These are phyloP conservation scores for Harpalus rufipes DNA, from an alignment of 2,888 invertebrate species.

Conservation along the genomic window DNA sequence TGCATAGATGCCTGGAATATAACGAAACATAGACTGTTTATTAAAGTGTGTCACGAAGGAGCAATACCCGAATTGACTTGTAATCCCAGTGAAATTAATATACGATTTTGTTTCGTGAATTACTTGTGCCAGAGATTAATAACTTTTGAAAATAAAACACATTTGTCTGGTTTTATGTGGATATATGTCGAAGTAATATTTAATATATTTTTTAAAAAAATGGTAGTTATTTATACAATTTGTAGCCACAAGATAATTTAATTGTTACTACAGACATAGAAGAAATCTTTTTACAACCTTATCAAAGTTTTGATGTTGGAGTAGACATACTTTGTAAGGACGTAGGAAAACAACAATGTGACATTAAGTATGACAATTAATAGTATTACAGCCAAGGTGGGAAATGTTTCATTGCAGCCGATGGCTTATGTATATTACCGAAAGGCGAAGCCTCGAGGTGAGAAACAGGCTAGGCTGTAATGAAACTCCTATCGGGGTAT, in stretches of 20 bases:
- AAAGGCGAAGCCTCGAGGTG: too few species aligned
- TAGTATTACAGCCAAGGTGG: too few species aligned
- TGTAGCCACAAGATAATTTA: neutral
- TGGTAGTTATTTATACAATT: neutral
- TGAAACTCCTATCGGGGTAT: too few species aligned
- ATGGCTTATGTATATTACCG: too few species aligned
- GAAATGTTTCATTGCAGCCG: too few species aligned
- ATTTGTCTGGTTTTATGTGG: conserved; percentile 78
- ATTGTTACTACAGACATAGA: conserved; percentile 40
- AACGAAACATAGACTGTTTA: conserved; percentile 68
- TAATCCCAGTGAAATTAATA: conserved; percentile 78
- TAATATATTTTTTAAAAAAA: neutral
- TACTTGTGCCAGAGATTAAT: conserved; percentile 79
- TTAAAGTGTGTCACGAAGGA: conserved; percentile 80
- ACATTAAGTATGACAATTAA: conserved; percentile 71
- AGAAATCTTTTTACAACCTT: conserved; percentile 78
- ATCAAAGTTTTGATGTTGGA: conserved; percentile 76
- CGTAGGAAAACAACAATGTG: conserved; percentile 76
- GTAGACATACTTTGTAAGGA: conserved; percentile 77
- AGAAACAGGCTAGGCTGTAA: too few species aligned
- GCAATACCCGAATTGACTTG: conserved; percentile 78
- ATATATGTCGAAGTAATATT: conserved; percentile 44
- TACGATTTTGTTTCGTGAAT: conserved; percentile 81
- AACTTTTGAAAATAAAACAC: conserved; percentile 77
- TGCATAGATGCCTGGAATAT: conserved; percentile 81